Evolutionary conservation across 2,797 vertebrate species (phyloP).

Genomic region (Chiloscyllium punctatum): DNA sequence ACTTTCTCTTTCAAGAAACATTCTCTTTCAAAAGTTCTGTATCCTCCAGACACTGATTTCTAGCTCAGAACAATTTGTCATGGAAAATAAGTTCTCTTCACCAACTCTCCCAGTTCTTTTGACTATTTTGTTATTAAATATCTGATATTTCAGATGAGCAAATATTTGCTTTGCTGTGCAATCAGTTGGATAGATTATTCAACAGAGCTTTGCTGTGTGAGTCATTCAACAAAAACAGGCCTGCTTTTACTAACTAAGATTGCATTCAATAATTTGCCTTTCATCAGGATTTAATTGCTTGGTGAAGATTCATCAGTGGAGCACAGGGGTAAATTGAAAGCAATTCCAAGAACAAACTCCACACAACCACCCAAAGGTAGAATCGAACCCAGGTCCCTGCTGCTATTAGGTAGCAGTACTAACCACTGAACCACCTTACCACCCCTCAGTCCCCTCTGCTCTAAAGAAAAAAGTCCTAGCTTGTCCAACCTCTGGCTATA

Average conservation of each 20-base stretch:
- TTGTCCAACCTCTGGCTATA: too few relatives aligned
- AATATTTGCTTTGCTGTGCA: not conserved
- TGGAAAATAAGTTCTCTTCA: not conserved
- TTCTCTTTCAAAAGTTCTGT: not conserved
- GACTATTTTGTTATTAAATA: not conserved
- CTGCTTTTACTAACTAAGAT: not conserved
- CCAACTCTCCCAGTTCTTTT: not conserved
- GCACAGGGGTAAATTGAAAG: not conserved
- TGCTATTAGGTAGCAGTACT: too few relatives aligned
- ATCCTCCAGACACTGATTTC: not conserved
- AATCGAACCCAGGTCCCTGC: too few relatives aligned
- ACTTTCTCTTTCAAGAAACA: too few relatives aligned
- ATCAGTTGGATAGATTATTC: not conserved
- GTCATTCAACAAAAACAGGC: not conserved
- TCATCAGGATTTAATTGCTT: not conserved
- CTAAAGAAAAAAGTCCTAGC: too few relatives aligned
- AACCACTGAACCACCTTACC: too few relatives aligned
- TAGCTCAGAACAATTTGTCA: not conserved
- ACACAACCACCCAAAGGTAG: too few relatives aligned
- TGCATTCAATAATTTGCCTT: not conserved
- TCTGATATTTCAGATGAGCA: not conserved
- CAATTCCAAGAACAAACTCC: not conserved
- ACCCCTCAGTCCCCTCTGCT: too few relatives aligned
- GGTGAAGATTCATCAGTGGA: not conserved
- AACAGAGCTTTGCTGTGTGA: not conserved